These are phyloP conservation scores for Rhadinocentrus ornatus DNA, from an alignment of 2,797 vertebrate genomes.

Conservation along the genomic window DNA sequence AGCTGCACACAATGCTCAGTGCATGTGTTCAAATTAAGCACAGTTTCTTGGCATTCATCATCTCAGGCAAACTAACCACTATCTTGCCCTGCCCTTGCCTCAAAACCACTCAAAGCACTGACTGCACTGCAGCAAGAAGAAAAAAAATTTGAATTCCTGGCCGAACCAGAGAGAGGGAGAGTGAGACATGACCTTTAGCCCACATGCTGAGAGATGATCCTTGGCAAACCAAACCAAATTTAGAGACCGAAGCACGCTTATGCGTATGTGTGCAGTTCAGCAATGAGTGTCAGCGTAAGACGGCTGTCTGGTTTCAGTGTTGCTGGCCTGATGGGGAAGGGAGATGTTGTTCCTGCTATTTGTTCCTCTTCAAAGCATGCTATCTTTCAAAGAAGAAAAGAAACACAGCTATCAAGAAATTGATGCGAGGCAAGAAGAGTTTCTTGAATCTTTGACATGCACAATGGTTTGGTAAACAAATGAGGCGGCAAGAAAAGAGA, in stretches of 20 bases:
- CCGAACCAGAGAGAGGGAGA: conserved; percentile 33
- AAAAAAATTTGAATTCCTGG: conserved; percentile 61
- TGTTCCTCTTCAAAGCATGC: conserved; percentile 56
- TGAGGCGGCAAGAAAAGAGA: too few species aligned
- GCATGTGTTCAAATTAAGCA: conserved; percentile 16
- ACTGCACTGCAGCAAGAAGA: conserved; percentile 21
- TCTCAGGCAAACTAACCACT: conserved; percentile 51
- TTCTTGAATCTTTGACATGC: conserved; percentile 6
- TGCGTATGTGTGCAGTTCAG: conserved; percentile 26
- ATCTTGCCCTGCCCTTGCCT: conserved; percentile 61
- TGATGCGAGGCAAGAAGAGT: conserved; percentile 3
- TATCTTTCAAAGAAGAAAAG: conserved; percentile 31
- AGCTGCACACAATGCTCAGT: not conserved
- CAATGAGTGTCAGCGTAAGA: conserved; percentile 41
- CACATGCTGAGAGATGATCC: conserved; percentile 72
- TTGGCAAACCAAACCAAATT: conserved; percentile 55
- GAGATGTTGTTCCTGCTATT: conserved; percentile 43
- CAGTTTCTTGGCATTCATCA: conserved; percentile 48
- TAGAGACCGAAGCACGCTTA: conserved; percentile 16
- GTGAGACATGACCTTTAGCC: conserved; percentile 66
- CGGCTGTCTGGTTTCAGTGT: conserved; percentile 68
- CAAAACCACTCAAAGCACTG: conserved; percentile 62
- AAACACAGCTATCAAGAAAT: conserved; percentile 14
- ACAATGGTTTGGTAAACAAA: not conserved
- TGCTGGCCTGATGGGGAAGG: conserved; percentile 37